Evolutionary conservation across 2,113 vertebrate genomes (phyloP), one percentile per base, ranked within the genome.

Genomic region (Gavialis gangeticus): DNA sequence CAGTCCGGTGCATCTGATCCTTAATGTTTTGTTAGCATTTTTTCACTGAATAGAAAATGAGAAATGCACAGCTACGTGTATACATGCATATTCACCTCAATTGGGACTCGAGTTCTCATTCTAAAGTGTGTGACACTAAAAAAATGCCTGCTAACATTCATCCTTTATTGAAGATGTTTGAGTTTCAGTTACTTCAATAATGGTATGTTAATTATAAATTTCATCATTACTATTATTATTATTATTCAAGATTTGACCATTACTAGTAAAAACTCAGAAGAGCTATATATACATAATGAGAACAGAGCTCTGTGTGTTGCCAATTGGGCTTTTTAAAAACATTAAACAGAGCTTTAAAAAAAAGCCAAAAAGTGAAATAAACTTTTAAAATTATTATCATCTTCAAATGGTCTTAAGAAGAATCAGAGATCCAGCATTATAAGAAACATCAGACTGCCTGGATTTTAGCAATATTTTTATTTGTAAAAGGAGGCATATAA

Each of bases 401-500:
- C 46, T 46, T 46, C 46, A 46, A 46, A 46, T 46, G 46, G 46
- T 46, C 46, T 46, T 46, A 46, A 7, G 17, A 54, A 28, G 34
- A 90, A 17, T 82, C 62, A 88, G 56, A 95, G 94, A 67, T 3
- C 6, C 69, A 18, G 3, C 62, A 85, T 46, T 19, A 79, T 2
- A 3, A n/a, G 4, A 2, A 88, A 11, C 85, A 27, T 15, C 75
- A 82, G 10, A 89, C 87, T 67, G 58, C 55, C 64, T 82, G 55
- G n/a, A 54, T 93, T 58, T 92, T 34, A 75, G 77, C 30, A 8
- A 90, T 79, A 92, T 88, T 87, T 83, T 78, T 84, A 8, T 80
- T 88, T 91, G 34, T 59, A 80, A 19, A 30, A 18, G 54, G 88
- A 94, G 16, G 12, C 56, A 91, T 87, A 90, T 91, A 90, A 82